Evolutionary conservation across 2,797 vertebrate genomes (phyloP).

Genomic region (Hemitrygon akajei): DNA sequence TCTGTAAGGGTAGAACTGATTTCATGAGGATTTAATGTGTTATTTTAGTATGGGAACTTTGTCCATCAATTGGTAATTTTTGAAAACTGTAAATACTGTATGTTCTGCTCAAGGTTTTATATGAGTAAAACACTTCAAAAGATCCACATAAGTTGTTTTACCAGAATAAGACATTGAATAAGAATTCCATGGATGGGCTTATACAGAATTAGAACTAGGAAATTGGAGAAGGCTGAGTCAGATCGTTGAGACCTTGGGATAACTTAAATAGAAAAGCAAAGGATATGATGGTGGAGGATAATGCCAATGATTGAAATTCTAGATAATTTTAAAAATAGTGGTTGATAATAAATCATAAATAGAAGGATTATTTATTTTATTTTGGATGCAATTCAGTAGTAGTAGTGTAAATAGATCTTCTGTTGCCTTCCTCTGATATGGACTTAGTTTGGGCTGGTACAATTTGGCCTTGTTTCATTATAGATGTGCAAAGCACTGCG

Average conservation of each 20-base stretch:
- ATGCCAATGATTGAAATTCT: not conserved
- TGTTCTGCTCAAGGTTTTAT: not conserved
- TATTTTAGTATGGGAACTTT: not conserved
- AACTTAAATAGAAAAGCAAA: not conserved
- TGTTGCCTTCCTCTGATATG: not conserved
- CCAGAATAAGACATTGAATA: not conserved
- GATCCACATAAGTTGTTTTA: not conserved
- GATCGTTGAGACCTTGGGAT: not conserved
- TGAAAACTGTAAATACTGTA: not conserved
- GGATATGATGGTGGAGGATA: not conserved
- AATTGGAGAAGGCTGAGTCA: not conserved
- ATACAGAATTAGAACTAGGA: not conserved
- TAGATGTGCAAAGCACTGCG: not conserved
- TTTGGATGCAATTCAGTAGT: not conserved
- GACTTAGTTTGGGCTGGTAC: not conserved
- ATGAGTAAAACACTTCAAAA: not conserved
- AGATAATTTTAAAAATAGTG: not conserved
- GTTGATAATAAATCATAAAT: not conserved
- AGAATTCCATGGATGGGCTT: not conserved
- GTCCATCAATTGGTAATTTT: too few species aligned
- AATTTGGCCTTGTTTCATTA: not conserved
- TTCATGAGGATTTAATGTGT: not conserved
- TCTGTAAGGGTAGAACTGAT: not conserved
- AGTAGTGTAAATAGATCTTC: not conserved
- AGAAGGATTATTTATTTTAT: not conserved